Evolutionary conservation across 2,888 invertebrate genomes (phyloP).

Genomic region (Clivina fossor): DNA sequence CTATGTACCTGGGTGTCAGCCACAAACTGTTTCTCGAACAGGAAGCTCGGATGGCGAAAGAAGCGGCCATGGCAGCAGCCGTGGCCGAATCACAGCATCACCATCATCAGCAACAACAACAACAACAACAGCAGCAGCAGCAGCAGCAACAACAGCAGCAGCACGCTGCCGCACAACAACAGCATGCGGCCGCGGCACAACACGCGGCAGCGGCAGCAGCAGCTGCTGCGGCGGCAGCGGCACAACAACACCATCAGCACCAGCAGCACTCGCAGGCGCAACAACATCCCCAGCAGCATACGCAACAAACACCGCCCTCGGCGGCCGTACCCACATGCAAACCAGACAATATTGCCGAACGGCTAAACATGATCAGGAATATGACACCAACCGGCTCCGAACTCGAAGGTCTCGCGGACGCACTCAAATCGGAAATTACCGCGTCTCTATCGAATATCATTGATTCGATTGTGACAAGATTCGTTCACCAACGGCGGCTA

Average conservation of each 20-base stretch:
- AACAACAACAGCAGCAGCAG: conserved; percentile 51
- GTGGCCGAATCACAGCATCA: conserved; percentile 59
- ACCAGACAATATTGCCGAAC: conserved; percentile 74
- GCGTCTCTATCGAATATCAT: conserved; percentile 81
- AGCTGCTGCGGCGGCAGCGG: conserved; percentile 45
- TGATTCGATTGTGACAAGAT: conserved; percentile 84
- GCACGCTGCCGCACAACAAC: conserved; percentile 44
- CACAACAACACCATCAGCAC: conserved; percentile 51
- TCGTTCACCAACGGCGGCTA: conserved; percentile 77
- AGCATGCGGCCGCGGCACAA: conserved; percentile 44
- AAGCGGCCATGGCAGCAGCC: conserved; percentile 61
- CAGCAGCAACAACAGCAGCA: conserved; percentile 48
- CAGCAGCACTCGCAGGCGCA: conserved; percentile 51
- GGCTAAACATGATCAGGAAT: conserved; percentile 74
- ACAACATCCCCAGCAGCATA: conserved; percentile 46
- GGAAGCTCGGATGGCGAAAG: conserved; percentile 72
- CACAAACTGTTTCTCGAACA: conserved; percentile 80
- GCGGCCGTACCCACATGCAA: conserved; percentile 51
- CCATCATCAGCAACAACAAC: conserved; percentile 56
- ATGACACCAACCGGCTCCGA: conserved; percentile 76
- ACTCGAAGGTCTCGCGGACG: conserved; percentile 86
- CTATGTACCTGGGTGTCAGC: conserved; percentile 76
- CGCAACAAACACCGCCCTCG: conserved; percentile 46
- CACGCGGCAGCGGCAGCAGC: conserved; percentile 38
- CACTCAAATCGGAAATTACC: conserved; percentile 86